Base-by-base conservation (phyloP, 2,113 vertebrate species). In the Caranx melampygus region DNA sequence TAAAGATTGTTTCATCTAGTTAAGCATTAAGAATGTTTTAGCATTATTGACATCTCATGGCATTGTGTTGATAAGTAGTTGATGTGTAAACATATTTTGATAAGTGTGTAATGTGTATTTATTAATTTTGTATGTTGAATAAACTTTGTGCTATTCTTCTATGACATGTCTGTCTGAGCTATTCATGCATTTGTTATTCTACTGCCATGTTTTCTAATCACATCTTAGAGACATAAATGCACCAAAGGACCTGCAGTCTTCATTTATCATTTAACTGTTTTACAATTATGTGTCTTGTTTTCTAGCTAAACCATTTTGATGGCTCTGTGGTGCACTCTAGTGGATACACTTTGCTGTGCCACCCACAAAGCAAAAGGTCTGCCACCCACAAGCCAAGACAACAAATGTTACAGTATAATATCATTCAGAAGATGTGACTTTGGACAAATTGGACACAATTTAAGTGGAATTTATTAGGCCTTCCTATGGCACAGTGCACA, bases 401-500 rank as follows among this genome's bases (percentile, higher is more conserved):
- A 7, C 34, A 9, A 35, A 10, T 3, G 59, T 20, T 52, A 37
- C 7, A 7, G 4, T 7, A 37, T 37, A 37, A 26, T 26, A 1
- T 26, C 26, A 26, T 26, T 26, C 26, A 26, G 26, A 26, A 26
- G 26, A 26, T 26, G 26, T 26, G 26, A 26, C 26, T 26, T 26
- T 26, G 26, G 26, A 26, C 26, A 73, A 82, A 83, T 62, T n/a
- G 3, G 13, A 78, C n/a, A 52, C 49, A 1, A 74, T 79, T 80
- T 69, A 55, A 84, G 63, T 68, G 78, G 87, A 45, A 93, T 96
- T 96, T 97, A 97, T 96, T 96, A 92, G 52, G 83, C 72, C 79
- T 78, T 83, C 89, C 89, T 95, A 94, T 94, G 95, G 95, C 95
- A 96, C 95, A 95, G 93, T 92, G 92, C 93, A 94, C 92, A 92